Percentiles rank a stretch among this genome's conserved stretches.
Evolutionary conservation across 2,888 invertebrate genomes (phyloP).

Genomic region (Theristus sp.): DNA sequence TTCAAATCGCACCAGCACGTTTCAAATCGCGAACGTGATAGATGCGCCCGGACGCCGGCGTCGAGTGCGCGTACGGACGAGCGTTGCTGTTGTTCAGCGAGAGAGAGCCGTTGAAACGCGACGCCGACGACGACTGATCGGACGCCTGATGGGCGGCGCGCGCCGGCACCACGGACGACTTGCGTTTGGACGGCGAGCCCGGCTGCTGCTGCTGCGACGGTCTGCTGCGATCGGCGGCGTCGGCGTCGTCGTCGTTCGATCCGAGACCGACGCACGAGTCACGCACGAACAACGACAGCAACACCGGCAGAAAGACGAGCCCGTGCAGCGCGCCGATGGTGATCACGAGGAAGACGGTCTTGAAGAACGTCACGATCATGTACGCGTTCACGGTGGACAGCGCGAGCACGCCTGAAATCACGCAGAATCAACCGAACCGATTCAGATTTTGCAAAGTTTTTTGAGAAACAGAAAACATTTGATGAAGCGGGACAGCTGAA

Average conservation of each 20-base stretch:
- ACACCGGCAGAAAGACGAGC: constrained; percentile 58
- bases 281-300: constrained; percentile 29
- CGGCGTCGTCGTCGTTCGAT: neutral
- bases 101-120: too few relatives aligned
- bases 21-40: neutral
- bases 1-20: neutral
- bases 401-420: constrained; percentile 50
- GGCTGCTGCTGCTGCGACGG: neutral
- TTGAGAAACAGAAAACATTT: too few relatives aligned
- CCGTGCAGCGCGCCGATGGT: constrained; percentile 52
- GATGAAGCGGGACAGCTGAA: too few relatives aligned
- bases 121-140: too few relatives aligned
- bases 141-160: too few relatives aligned
- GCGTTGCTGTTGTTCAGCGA: too few relatives aligned
- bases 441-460: too few relatives aligned
- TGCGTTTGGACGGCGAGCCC: neutral
- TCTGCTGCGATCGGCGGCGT: neutral
- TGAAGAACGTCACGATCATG: constrained; percentile 85
- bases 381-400: constrained; percentile 73
- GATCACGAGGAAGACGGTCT: constrained; percentile 43
- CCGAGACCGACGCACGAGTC: constrained; percentile 14
- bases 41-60: neutral
- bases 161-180: too few relatives aligned
- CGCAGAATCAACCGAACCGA: too few relatives aligned
- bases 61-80: too few relatives aligned